Evolutionary conservation across 2,888 invertebrate genomes (phyloP).

Genomic region (Eupithecia pulchellata): DNA sequence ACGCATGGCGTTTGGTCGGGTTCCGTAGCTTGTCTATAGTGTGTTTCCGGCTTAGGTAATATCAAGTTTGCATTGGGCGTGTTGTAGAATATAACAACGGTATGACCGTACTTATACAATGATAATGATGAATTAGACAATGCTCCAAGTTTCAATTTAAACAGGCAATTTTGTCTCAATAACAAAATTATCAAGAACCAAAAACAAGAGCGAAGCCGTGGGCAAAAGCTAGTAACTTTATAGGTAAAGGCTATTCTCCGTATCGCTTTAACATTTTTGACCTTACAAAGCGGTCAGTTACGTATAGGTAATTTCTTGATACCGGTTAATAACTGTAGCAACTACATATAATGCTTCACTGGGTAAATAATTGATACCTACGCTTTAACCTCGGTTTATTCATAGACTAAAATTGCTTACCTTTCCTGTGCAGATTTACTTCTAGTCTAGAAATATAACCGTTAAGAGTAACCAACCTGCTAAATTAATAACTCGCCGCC

Average conservation of each 20-base stretch:
- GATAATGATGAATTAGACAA: no score
- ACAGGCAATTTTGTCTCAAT: no score
- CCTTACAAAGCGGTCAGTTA: constrained; percentile 6
- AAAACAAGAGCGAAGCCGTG: not conserved
- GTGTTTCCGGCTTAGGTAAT: no score
- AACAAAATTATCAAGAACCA: no score
- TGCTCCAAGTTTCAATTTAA: not conserved
- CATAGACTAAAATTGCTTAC: not conserved
- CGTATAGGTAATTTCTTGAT: not conserved
- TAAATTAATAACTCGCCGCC: not conserved
- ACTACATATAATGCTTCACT: not conserved
- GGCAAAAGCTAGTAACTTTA: not conserved
- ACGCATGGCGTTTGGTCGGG: no score
- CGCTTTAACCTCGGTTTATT: not conserved
- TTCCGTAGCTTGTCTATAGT: no score
- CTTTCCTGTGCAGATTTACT: not conserved
- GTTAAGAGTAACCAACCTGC: not conserved
- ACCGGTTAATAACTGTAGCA: not conserved
- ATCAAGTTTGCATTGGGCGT: no score
- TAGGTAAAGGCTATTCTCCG: not conserved
- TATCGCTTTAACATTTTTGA: not conserved
- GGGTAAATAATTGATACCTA: not conserved
- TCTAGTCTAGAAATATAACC: not conserved
- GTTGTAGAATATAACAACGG: no score
- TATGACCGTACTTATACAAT: no score